Percentiles rank a stretch among this genome's conserved stretches.
Evolutionary conservation across 2,113 vertebrate species (phyloP).

Genomic region (Lamprotornis superbus): DNA sequence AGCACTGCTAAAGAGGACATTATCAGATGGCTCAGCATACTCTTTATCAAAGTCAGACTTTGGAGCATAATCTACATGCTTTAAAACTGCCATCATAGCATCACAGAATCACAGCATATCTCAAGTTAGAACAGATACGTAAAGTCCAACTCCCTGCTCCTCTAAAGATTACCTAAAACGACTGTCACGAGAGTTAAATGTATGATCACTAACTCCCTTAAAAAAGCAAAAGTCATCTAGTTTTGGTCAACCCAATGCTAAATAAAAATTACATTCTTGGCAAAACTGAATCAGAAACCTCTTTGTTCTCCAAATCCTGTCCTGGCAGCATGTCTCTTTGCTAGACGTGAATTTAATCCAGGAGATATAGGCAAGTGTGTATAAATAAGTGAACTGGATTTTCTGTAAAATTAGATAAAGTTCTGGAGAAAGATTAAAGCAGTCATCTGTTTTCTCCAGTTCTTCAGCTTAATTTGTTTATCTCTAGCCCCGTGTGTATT

Average conservation of each 20-base stretch:
- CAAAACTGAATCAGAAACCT: constrained; percentile 39
- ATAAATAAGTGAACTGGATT: neutral
- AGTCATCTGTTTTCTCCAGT: neutral
- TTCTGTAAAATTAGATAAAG: neutral
- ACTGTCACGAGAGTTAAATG: constrained; percentile 7
- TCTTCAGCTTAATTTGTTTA: neutral
- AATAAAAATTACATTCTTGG: constrained; percentile 12
- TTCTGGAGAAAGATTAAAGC: neutral
- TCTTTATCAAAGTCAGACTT: neutral
- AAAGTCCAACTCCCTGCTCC: neutral
- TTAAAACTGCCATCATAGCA: constrained; percentile 2
- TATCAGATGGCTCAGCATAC: neutral
- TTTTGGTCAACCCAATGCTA: constrained; percentile 12
- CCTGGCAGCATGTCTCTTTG: neutral
- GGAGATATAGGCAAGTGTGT: neutral
- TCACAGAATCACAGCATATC: neutral
- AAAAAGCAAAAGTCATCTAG: neutral
- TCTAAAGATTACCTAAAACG: neutral
- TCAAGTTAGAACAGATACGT: neutral
- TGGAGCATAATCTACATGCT: neutral
- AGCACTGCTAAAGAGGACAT: neutral
- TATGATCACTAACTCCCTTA: constrained; percentile 51
- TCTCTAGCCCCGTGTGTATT: neutral
- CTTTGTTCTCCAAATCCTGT: neutral
- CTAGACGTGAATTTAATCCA: neutral